Percentiles rank a stretch among this genome's conserved stretches.
Evolutionary conservation across 2,888 invertebrate species (phyloP).

Genomic region (Encarsia formosa): DNA sequence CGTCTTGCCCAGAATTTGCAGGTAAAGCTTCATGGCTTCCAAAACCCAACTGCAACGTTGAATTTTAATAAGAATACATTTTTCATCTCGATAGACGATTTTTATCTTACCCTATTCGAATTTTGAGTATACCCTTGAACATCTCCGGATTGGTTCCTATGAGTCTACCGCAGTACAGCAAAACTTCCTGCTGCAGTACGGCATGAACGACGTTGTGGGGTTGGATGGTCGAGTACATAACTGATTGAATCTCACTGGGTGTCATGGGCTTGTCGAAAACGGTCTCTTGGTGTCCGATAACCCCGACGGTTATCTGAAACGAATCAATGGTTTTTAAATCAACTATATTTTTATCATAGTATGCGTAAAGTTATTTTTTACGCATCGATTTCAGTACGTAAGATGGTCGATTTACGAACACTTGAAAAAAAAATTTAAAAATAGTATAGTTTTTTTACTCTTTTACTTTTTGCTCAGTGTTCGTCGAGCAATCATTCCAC

Average conservation of each 20-base stretch:
- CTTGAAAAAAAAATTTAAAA: no score
- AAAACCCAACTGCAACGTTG: conserved; percentile 73
- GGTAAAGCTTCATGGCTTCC: conserved; percentile 78
- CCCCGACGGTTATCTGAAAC: conserved; percentile 81
- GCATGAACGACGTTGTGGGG: conserved; percentile 88
- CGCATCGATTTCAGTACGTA: no score
- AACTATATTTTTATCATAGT: no score
- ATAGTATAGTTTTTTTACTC: no score
- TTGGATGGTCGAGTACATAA: conserved; percentile 86
- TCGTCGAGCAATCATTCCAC: no score
- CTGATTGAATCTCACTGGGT: conserved; percentile 88
- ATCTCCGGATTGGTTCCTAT: conserved; percentile 90
- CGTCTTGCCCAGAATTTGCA: conserved; percentile 60
- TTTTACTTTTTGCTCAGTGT: no score
- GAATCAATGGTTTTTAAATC: no score
- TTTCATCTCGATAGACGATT: conserved; percentile 54
- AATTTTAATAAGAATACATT: conserved; percentile 41
- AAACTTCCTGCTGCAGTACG: conserved; percentile 88
- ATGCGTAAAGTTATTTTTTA: no score
- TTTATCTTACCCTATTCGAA: conserved; percentile 61
- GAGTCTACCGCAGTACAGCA: conserved; percentile 88
- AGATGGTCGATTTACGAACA: no score
- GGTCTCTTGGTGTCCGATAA: conserved; percentile 89
- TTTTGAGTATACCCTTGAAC: conserved; percentile 90
- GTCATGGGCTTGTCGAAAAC: conserved; percentile 98